Conservation (phyloP, 2,888 invertebrate species). For the Drosophila imparisetae region DNA sequence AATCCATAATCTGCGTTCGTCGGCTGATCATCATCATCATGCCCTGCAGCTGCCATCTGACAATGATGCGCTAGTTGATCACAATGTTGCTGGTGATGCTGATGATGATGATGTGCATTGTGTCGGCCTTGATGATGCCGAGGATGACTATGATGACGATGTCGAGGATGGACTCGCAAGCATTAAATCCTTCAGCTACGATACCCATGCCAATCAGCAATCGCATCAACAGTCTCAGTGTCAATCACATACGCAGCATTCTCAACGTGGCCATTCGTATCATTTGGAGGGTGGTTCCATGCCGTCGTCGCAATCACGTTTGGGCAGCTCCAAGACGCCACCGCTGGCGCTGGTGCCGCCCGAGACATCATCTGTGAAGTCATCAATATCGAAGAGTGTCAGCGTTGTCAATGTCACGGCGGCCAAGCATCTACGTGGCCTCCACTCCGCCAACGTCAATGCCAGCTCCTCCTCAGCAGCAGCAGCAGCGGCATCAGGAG, state of each 20-base stretch:
- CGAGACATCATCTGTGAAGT: constrained; percentile 83
- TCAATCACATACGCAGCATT: constrained; percentile 32
- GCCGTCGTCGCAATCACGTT: constrained; percentile 45
- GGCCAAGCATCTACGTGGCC: constrained; percentile 76
- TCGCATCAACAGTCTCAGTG: constrained; percentile 30
- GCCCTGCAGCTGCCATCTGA: constrained; percentile 30
- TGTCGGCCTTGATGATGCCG: constrained; percentile 1
- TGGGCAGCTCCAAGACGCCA: constrained; percentile 77
- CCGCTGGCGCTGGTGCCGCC: constrained; percentile 84
- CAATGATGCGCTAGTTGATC: constrained; percentile 31
- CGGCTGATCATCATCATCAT: constrained; percentile 54
- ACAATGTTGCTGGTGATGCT: constrained; percentile 18
- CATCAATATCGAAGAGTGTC: constrained; percentile 84
- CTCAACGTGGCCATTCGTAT: background rate
- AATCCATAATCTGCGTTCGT: constrained; percentile 85
- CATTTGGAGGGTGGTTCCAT: constrained; percentile 35
- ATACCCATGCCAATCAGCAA: constrained; percentile 24
- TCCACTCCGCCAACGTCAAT: constrained; percentile 33
- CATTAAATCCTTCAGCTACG: constrained; percentile 29
- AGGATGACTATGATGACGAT: constrained; percentile 21
- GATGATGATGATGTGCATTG: constrained; percentile 23
- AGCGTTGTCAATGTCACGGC: constrained; percentile 83
- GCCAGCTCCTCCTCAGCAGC: background rate
- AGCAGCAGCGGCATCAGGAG: background rate
- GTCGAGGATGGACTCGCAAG: constrained; percentile 35